A percentile compares a stretch with the other conserved stretches of the same genome.
Conservation (phyloP, 2,113 vertebrate species). For the Epinephelus moara region DNA sequence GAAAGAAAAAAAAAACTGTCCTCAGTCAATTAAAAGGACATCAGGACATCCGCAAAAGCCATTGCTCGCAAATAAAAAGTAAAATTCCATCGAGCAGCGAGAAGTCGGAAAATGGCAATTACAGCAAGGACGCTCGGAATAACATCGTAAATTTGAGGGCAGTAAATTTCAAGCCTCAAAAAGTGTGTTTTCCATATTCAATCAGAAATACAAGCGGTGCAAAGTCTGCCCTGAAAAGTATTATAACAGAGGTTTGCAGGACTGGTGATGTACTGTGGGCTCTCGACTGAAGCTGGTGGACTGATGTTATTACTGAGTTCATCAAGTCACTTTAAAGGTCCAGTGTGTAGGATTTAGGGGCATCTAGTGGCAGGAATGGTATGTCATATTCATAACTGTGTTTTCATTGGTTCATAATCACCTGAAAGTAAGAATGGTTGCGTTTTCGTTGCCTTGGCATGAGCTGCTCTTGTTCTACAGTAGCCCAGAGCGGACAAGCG, state of each 20-base stretch:
- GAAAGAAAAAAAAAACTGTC: slow-evolving; percentile 5
- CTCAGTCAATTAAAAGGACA: slow-evolving; percentile 36
- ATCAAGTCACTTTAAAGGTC: slow-evolving; percentile 7
- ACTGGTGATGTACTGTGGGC: slow-evolving; percentile 6
- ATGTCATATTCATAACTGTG: no score
- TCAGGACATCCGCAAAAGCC: slow-evolving; percentile 50
- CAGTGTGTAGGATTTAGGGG: no score
- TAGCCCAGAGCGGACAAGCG: no score
- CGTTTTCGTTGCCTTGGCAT: no score
- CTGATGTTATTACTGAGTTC: slow-evolving; percentile 17
- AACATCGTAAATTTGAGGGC: slow-evolving; percentile 54
- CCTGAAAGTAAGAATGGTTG: no score
- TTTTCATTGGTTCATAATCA: no score
- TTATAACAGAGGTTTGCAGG: slow-evolving; percentile 31
- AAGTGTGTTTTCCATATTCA: slow-evolving; percentile 51
- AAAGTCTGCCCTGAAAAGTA: slow-evolving; percentile 26
- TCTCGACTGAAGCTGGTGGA: slow-evolving; percentile 19
- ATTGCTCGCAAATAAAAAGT: slow-evolving; percentile 54
- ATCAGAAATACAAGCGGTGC: slow-evolving; percentile 28
- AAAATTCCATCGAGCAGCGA: slow-evolving; percentile 38
- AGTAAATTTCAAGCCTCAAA: slow-evolving; percentile 49
- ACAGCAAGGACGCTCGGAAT: slow-evolving; percentile 39
- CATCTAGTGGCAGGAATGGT: no score
- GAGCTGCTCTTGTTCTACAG: no score
- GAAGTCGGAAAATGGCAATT: slow-evolving; percentile 55